phyloP scores from a whole-genome alignment of 1,140 invertebrate genomes.

The Neodiprion fabricii region DNA sequence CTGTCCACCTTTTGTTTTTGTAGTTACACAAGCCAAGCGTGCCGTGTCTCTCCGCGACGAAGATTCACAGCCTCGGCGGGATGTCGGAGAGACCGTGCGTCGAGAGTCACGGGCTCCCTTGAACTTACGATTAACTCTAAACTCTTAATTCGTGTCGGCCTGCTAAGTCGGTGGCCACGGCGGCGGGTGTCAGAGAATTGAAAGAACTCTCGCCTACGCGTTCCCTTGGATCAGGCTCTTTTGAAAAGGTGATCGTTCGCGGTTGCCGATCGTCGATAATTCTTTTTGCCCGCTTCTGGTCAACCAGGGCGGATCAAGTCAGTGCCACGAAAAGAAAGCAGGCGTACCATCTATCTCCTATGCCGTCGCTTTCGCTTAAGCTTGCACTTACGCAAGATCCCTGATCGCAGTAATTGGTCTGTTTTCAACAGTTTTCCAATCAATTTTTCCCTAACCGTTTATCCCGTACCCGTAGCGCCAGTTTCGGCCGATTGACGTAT shows the following conservation, averaged over 20 bases:
- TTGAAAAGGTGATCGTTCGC: not conserved
- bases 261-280: not conserved
- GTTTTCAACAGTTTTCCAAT: not conserved
- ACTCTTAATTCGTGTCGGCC: not conserved
- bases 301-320: not conserved
- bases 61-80: not conserved
- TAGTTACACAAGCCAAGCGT: not conserved
- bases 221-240: not conserved
- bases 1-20: slow-evolving; percentile 1
- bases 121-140: not conserved
- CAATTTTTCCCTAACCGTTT: not conserved
- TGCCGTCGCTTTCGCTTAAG: not conserved
- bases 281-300: not conserved
- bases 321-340: not conserved
- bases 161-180: not conserved
- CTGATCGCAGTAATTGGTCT: not conserved
- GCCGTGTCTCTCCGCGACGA: not conserved
- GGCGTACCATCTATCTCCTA: not conserved
- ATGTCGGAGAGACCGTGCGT: not conserved
- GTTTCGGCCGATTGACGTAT: not conserved
- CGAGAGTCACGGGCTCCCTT: not conserved
- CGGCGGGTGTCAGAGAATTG: not conserved
- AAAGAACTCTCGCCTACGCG: not conserved
- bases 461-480: not conserved
- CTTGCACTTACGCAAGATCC: no score